Base-by-base conservation (phyloP, 2,888 invertebrate genomes). In the Pardosa pseudoannulata region DNA sequence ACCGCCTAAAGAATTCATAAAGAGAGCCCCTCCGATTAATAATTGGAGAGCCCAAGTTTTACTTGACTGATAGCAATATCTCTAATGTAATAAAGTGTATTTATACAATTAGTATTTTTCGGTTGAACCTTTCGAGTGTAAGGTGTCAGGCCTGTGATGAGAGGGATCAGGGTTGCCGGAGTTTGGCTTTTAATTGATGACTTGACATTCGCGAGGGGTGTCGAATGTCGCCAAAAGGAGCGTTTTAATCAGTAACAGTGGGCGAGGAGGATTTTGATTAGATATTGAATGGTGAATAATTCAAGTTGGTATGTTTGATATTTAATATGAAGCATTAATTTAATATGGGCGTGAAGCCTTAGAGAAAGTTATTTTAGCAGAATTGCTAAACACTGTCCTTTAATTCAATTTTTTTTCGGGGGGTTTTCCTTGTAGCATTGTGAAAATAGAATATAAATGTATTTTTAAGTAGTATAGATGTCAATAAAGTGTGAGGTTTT, bases 31-130 rank as follows among this genome's bases (percentile, higher is more conserved):
- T 16, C 11, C 27, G 32, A 82, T 82, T 65, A 82, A 65, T 82
- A 72, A 71, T 71, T 71, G 46, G 19, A 76, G 71, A 71, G 70
- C 31, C 1, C 39, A 28, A 56, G 74, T 56, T 41, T 41, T 32
- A 67, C 75, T 70, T 64, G 39, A 56, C 68, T 39, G 74, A 74
- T 39, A 75, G 75, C 62, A 82, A 82, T 82, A 82, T 76, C 82
- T 50, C 27, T 82, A 76, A 76, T 82, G 82, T 19, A 76, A 46
- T 76, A 82, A 82, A 74, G 62, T 75, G 68, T 74, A 81, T 70
- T 75, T 67, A 81, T 75, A 62, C 67, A 81, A 81, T 81, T 74
- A 81, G 19, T 11, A 62, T 75, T 74, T 67, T 75, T 29, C 39
- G 16, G 31, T 68, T 29, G 36, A 46, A 72, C 46, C 46, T 74